A percentile compares a stretch with the other conserved stretches of the same genome.
These are phyloP conservation scores for Jacana jacana DNA, from an alignment of 2,113 vertebrate species.

Conservation along the genomic window DNA sequence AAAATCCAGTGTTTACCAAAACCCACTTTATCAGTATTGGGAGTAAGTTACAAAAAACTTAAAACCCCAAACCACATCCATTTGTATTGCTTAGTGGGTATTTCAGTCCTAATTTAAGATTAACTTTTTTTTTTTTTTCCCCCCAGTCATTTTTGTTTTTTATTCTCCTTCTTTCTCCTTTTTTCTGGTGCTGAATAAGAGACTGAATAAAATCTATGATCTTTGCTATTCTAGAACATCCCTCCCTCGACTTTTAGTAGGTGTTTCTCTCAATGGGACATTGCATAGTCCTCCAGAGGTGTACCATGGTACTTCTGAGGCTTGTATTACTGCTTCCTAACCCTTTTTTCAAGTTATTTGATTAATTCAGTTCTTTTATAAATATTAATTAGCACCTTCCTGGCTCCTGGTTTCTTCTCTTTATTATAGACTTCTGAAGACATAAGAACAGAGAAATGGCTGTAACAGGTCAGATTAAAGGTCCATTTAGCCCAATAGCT, in stretches of 20 bases:
- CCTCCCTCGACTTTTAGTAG: not conserved
- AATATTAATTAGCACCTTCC: not conserved
- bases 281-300: not conserved
- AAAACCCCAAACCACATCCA: rapidly evolving
- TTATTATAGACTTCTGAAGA: not conserved
- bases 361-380: not conserved
- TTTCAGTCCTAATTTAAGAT: not conserved
- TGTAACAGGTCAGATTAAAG: not conserved
- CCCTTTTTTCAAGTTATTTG: not conserved
- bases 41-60: not conserved
- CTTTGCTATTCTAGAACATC: not conserved
- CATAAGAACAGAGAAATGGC: not conserved
- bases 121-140: rapidly evolving
- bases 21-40: not conserved
- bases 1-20: not conserved
- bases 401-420: not conserved
- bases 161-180: not conserved
- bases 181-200: not conserved
- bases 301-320: not conserved
- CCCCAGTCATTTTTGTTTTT: rapidly evolving
- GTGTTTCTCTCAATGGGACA: not conserved
- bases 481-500: not conserved
- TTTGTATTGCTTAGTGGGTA: not conserved
- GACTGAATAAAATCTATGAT: not conserved
- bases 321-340: not conserved